Conservation (phyloP, 2,113 vertebrate genomes). For the Odontophorus gujanensis region DNA sequence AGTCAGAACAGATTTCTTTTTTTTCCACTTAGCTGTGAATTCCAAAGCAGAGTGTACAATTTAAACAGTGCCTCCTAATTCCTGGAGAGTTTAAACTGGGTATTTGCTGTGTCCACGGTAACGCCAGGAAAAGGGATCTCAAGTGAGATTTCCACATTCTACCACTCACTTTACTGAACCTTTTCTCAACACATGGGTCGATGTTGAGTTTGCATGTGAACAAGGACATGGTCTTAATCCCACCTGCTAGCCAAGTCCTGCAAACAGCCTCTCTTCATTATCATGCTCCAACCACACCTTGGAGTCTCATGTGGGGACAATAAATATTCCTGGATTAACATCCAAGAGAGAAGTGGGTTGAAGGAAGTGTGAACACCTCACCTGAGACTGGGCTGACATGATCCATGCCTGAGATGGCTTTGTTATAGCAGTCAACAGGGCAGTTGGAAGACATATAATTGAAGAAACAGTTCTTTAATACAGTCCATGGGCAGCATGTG, state of each 20-base stretch:
- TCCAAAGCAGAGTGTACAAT: background rate
- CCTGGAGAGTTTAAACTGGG: constrained; percentile 13
- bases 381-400: background rate
- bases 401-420: constrained; percentile 17
- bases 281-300: background rate
- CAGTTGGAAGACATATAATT: constrained; percentile 13
- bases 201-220: constrained; percentile 6
- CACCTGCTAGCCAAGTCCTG: constrained; percentile 16
- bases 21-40: background rate
- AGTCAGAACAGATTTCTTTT: background rate
- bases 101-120: constrained; percentile 23
- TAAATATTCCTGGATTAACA: constrained; percentile 52
- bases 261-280: constrained; percentile 38
- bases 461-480: constrained; percentile 57
- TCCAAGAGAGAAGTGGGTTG: background rate
- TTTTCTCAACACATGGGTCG: background rate
- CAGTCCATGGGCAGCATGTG: constrained; percentile 1
- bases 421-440: constrained; percentile 39
- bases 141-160: constrained; percentile 48
- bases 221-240: constrained; percentile 20
- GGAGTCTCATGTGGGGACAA: background rate
- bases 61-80: constrained; percentile 27
- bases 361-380: constrained; percentile 40
- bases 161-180: constrained; percentile 24
- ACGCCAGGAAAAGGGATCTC: constrained; percentile 32